Evolutionary conservation across 2,113 vertebrate species (phyloP), one percentile per base, ranked within the genome.

Genomic region (Cacatua alba): DNA sequence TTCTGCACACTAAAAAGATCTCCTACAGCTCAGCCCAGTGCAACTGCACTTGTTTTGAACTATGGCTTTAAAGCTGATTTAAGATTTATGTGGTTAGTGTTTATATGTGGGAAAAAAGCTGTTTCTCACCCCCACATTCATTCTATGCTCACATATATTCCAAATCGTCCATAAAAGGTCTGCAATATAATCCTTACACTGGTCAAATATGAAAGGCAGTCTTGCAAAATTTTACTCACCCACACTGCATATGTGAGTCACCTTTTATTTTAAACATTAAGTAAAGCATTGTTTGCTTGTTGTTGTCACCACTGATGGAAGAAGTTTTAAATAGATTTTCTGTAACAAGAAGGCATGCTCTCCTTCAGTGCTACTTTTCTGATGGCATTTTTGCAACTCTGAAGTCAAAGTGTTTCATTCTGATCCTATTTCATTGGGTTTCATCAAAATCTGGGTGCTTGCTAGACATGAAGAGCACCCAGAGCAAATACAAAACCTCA

Each of bases 81-180:
- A 64, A 68, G 39, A 93, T 86, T 60, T 55, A n/a, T 70, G 64
- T 78, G 87, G 88, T 90, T 75, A 75, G 31, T 10, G 7, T 59
- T 86, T 75, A 4, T 17, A 75, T 3, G 44, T 86, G 64, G 75
- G 90, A 51, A 92, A 94, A 91, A 53, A 51, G 13, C 41, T 88
- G 8, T 75, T 93, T 76, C 76, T 92, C 65, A 86, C 44, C 72
- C 94, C 67, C 57, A 64, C 76, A 41, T 90, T 71, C 44, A 41
- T 75, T 75, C 43, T 90, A 9, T 81, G 80, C 15, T 94, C 75
- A 75, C 17, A 25, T 71, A 49, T 67, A 81, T 51, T 46, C 28
- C 39, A 88, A 91, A 86, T 31, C 11, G 90, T 78, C 90, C 93
- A 88, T 86, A 81, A 94, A 96, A 96, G 88, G 76, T 86, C 90